phyloP scores from a whole-genome alignment of 2,888 invertebrate genomes.

The Morinoia aosen region DNA sequence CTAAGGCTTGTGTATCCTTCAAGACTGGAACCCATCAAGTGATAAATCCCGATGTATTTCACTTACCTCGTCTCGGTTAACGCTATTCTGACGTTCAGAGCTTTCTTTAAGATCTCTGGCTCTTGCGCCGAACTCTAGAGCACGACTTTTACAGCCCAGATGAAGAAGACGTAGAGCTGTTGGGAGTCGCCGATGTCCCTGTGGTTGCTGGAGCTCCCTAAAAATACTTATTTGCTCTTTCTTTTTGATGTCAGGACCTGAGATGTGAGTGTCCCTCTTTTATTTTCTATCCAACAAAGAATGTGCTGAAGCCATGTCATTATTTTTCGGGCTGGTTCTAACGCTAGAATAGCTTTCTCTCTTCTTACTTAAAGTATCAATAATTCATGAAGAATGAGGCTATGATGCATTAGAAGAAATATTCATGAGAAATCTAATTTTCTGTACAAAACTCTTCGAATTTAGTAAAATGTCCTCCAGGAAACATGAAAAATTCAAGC shows the following conservation, averaged over 20 bases:
- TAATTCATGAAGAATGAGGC: background rate
- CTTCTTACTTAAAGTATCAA: background rate
- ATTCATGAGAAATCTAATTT: background rate
- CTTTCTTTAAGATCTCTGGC: background rate
- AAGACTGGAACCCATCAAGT: slow-evolving; percentile 49
- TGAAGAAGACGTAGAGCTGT: slow-evolving; percentile 52
- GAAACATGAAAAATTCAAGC: background rate
- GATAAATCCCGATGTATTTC: slow-evolving; percentile 52
- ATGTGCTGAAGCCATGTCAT: background rate
- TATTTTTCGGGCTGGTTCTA: background rate
- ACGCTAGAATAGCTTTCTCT: background rate
- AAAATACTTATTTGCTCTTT: slow-evolving; percentile 24
- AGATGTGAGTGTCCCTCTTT: slow-evolving; percentile 29
- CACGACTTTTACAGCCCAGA: slow-evolving; percentile 36
- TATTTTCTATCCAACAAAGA: background rate
- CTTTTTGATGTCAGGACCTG: slow-evolving; percentile 16
- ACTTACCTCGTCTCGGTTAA: slow-evolving; percentile 51
- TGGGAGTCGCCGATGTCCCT: slow-evolving; percentile 46
- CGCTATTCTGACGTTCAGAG: slow-evolving; percentile 45
- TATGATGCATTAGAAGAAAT: background rate
- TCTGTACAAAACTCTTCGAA: background rate
- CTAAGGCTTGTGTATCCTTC: slow-evolving; percentile 40
- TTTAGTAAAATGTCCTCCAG: background rate
- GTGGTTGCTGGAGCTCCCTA: slow-evolving; percentile 6
- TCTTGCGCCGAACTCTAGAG: background rate